Evolutionary conservation across 2,797 vertebrate genomes (phyloP).

Genomic region (Aotus griseimembra): DNA sequence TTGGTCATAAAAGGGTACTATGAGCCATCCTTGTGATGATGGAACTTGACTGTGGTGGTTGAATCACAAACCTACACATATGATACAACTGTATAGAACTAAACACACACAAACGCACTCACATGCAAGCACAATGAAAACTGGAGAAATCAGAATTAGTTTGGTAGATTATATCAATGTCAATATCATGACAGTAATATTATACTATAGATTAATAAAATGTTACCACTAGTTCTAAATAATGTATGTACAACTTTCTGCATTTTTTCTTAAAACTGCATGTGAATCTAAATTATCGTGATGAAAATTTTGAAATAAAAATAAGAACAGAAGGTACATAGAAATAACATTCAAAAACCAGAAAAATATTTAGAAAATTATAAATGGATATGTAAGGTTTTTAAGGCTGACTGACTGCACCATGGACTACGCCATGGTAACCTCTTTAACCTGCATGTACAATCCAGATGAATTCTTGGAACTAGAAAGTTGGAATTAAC

Average conservation of each 20-base stretch:
- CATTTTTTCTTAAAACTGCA: background rate
- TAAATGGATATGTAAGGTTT: background rate
- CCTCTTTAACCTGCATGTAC: too few species aligned
- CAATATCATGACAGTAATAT: background rate
- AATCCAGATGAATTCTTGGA: too few species aligned
- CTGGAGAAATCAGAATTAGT: background rate
- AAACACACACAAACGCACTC: background rate
- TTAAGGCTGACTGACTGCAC: too few species aligned
- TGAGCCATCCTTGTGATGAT: background rate
- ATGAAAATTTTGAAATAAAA: slow-evolving; percentile 13
- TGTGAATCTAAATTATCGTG: background rate
- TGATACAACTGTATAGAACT: background rate
- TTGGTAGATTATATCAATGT: background rate
- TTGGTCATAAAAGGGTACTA: background rate
- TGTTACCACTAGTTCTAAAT: background rate
- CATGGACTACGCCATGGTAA: too few species aligned
- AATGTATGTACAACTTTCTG: background rate
- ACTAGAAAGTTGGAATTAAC: too few species aligned
- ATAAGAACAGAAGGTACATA: background rate
- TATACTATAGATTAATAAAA: background rate
- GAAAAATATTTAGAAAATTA: background rate
- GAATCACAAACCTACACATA: background rate
- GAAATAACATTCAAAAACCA: background rate
- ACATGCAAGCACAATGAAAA: background rate
- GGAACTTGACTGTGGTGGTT: background rate